Evolutionary conservation across 2,797 vertebrate genomes (phyloP).

Genomic region (Oryzias dopingdopingensis): DNA sequence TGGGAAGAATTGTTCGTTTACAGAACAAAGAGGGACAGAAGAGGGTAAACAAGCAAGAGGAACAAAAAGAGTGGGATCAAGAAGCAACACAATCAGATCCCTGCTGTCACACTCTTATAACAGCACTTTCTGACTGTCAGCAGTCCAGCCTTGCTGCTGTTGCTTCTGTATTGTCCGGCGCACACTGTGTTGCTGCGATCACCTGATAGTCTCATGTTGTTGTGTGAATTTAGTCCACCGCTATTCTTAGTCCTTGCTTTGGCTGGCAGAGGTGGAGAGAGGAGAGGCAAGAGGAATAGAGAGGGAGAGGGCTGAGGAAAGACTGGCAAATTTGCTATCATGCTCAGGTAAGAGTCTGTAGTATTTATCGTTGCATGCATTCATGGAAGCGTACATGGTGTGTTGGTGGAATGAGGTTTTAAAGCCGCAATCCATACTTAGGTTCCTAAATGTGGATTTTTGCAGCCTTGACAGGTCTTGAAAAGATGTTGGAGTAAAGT

Average conservation of each 20-base stretch:
- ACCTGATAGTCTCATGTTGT: conserved; percentile 95
- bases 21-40: conserved; percentile 9
- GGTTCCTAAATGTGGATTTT: not conserved
- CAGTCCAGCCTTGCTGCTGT: conserved; percentile 41
- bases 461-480: conserved; percentile 6
- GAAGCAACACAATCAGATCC: conserved; percentile 49
- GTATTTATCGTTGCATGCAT: conserved; percentile 46
- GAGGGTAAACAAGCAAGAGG: conserved; percentile 19
- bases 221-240: conserved; percentile 89
- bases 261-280: conserved; percentile 57
- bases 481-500: not conserved
- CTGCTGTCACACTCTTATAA: conserved; percentile 54
- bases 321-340: conserved; percentile 74
- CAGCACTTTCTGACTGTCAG: conserved; percentile 48
- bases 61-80: conserved; percentile 41
- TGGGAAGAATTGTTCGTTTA: conserved; percentile 9
- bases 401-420: conserved; percentile 12
- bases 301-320: conserved; percentile 63
- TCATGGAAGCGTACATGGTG: conserved; percentile 14
- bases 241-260: conserved; percentile 90
- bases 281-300: conserved; percentile 49
- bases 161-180: conserved; percentile 60
- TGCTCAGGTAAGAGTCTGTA: conserved; percentile 82
- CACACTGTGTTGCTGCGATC: conserved; percentile 77
- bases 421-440: conserved; percentile 10